A percentile compares a stretch with the other conserved stretches of the same genome.
Conservation (phyloP, 2,797 vertebrate species). For the Chaetodon trifasciatus region DNA sequence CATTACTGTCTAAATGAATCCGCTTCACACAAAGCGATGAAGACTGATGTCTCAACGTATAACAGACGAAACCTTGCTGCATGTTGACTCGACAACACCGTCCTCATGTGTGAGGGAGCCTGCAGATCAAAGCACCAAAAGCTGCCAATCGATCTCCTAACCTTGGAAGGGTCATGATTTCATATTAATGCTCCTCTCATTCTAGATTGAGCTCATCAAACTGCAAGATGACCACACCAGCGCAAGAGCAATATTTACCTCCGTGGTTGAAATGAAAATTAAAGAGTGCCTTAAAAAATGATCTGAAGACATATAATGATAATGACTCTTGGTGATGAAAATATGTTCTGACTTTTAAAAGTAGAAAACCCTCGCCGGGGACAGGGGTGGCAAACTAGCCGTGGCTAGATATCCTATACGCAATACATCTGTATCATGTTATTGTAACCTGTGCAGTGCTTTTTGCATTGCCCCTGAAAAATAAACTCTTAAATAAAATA, state of each 20-base stretch:
- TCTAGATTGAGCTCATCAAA: constrained; percentile 64
- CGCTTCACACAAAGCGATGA: constrained; percentile 43
- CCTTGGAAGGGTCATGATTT: constrained; percentile 71
- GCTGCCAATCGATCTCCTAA: constrained; percentile 64
- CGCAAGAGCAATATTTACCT: constrained; percentile 63
- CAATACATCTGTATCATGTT: too few species aligned
- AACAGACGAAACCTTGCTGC: constrained; percentile 32
- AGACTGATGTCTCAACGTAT: constrained; percentile 53
- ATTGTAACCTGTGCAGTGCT: too few species aligned
- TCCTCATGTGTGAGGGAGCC: constrained; percentile 52
- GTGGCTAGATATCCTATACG: too few species aligned
- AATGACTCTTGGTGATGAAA: too few species aligned
- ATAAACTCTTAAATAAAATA: too few species aligned
- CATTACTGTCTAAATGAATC: constrained; percentile 66
- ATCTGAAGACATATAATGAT: too few species aligned
- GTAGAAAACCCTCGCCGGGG: too few species aligned
- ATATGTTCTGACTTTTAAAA: too few species aligned
- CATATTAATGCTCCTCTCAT: constrained; percentile 70
- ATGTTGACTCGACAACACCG: constrained; percentile 48
- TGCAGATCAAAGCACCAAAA: constrained; percentile 31
- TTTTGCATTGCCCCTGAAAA: too few species aligned
- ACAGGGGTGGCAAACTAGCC: too few species aligned
- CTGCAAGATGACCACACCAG: constrained; percentile 25
- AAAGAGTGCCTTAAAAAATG: constrained; percentile 12
- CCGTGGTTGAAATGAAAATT: constrained; percentile 36